Evolutionary conservation across 2,888 invertebrate genomes (phyloP), one percentile per base, ranked within the genome.

Genomic region (Muscina levida): DNA sequence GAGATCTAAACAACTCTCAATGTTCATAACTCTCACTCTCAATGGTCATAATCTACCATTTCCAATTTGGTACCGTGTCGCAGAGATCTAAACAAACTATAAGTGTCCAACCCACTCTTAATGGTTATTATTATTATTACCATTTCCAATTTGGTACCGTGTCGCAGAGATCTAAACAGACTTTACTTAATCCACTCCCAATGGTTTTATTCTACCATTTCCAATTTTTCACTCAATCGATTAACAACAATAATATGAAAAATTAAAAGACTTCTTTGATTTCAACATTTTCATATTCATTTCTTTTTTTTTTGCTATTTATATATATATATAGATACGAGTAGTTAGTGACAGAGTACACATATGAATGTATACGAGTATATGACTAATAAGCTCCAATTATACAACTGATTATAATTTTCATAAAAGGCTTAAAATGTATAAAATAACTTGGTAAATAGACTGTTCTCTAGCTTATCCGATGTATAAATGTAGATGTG

Each of bases 351-450:
- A 26, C n/a, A n/a, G n/a, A 24, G 26, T 71, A 62, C 56, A 24
- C 56, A 51, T 56, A 62, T 76, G 57, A 67, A 42, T 59, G 37
- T 67, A 44, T 17, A 26, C 57, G 84, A 84, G 86, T 17, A 39
- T 66, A 84, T 84, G 86, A 65, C 81, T 82, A 76, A 82, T 82
- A 82, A 82, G 81, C 77, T 82, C 81, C 72, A 78, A 78, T 82
- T 75, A 72, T 82, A 78, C 81, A 78, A 82, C 81, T 75, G 68
- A 75, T 81, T 75, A 46, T 57, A 76, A 71, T 59, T 57, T 72
- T 19, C 57, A 72, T 56, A 62, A 67, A 72, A 77, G 59, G 59
- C 72, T 59, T 66, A 70, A 62, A 46, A 24, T 75, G 37, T 72
- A 39, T 59, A 19, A 17, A 48, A 19, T 70, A 62, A 51, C 44